phyloP scores from a whole-genome alignment of 2,797 vertebrate species.

The Silurus aristotelis region DNA sequence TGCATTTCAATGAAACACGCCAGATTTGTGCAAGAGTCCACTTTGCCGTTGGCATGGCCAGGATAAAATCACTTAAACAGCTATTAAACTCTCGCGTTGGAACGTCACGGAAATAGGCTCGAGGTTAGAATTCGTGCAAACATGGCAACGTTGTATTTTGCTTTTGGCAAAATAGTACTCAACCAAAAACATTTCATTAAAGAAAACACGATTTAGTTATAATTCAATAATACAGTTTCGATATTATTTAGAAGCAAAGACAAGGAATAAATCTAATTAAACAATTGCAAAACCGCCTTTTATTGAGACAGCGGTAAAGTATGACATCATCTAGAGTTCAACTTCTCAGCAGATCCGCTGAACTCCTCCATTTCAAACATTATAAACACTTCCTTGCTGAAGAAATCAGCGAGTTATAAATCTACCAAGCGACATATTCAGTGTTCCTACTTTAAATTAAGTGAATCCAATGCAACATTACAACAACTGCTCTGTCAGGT shows the following conservation, averaged over 20 bases:
- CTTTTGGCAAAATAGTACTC: neutral
- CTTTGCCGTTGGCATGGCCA: neutral
- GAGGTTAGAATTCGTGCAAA: neutral
- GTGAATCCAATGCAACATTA: no score
- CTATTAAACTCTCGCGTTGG: neutral
- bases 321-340: no score
- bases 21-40: conserved; percentile 1
- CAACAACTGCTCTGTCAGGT: no score
- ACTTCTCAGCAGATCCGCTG: no score
- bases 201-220: neutral
- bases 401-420: no score
- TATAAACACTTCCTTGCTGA: no score
- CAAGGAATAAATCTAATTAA: neutral
- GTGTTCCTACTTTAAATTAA: no score
- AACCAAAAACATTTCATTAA: neutral
- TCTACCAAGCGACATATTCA: no score
- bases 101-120: neutral
- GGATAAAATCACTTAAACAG: neutral
- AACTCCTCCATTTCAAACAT: no score
- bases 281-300: neutral
- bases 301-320: neutral
- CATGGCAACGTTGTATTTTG: neutral
- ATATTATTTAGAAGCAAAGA: neutral
- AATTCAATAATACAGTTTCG: neutral
- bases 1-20: neutral